Evolutionary conservation across 2,888 invertebrate genomes (phyloP).

Genomic region (Invenusta paracnida): DNA sequence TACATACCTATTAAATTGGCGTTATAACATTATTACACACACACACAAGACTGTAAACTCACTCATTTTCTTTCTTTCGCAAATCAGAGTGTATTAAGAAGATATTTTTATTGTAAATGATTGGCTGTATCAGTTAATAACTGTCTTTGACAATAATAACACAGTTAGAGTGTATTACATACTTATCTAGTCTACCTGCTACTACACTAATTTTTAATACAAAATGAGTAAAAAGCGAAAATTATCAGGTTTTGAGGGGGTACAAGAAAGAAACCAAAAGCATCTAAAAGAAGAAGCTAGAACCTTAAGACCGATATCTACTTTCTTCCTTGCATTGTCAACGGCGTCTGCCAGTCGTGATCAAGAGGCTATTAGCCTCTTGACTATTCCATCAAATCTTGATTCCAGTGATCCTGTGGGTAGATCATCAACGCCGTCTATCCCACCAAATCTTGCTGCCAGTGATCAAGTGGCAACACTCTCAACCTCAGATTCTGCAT

Average conservation of each 20-base stretch:
- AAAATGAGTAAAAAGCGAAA: background rate
- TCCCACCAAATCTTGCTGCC: slow-evolving; percentile 25
- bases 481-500: background rate
- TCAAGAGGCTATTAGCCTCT: background rate
- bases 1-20: too few species aligned
- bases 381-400: background rate
- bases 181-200: background rate
- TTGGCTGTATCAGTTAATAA: background rate
- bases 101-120: background rate
- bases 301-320: background rate
- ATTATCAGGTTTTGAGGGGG: background rate
- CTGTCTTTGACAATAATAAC: background rate
- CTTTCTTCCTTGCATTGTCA: background rate
- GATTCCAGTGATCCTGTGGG: background rate
- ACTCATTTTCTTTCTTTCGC: background rate
- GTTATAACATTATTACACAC: too few species aligned
- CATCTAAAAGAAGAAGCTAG: background rate
- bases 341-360: background rate
- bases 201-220: background rate
- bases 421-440: slow-evolving; percentile 8
- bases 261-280: background rate
- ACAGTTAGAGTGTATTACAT: background rate
- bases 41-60: background rate
- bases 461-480: background rate
- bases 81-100: background rate